Percentiles rank a stretch among this genome's conserved stretches.
Evolutionary conservation across 2,113 vertebrate genomes (phyloP).

Genomic region (Rhombomys opimus): DNA sequence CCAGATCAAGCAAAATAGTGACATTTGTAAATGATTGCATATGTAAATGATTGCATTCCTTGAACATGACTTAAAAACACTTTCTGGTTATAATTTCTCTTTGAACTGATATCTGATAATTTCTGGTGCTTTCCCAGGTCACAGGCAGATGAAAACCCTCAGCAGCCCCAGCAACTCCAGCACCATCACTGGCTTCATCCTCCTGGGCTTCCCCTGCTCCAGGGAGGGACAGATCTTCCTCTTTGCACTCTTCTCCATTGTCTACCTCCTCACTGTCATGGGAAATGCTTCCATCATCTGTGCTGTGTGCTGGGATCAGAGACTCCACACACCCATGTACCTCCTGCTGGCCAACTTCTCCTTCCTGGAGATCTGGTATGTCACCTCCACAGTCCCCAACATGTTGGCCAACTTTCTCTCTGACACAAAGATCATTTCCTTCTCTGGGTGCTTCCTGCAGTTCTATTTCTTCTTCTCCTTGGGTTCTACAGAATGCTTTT

Average conservation of each 20-base stretch:
- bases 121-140: not conserved
- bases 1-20: not conserved
- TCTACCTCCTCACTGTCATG: constrained; percentile 72
- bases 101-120: not conserved
- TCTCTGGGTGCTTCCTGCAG: constrained; percentile 77
- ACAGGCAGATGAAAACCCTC: constrained; percentile 60
- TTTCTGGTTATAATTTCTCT: not conserved
- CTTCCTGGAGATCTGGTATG: constrained; percentile 78
- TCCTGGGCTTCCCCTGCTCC: constrained; percentile 67
- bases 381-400: constrained; percentile 78
- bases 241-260: constrained; percentile 46
- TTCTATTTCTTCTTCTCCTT: constrained; percentile 82
- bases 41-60: not conserved
- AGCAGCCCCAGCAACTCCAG: not conserved
- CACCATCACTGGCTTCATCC: constrained; percentile 70
- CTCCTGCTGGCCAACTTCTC: constrained; percentile 76
- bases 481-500: constrained; percentile 75
- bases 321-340: constrained; percentile 75
- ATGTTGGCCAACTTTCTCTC: constrained; percentile 79
- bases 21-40: too few relatives aligned
- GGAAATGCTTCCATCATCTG: constrained; percentile 71
- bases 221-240: constrained; percentile 57
- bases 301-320: constrained; percentile 59
- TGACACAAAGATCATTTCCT: constrained; percentile 68
- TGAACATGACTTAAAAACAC: not conserved